Evolutionary conservation across 2,888 invertebrate species (phyloP).

Genomic region (Ptilodon capucinus): DNA sequence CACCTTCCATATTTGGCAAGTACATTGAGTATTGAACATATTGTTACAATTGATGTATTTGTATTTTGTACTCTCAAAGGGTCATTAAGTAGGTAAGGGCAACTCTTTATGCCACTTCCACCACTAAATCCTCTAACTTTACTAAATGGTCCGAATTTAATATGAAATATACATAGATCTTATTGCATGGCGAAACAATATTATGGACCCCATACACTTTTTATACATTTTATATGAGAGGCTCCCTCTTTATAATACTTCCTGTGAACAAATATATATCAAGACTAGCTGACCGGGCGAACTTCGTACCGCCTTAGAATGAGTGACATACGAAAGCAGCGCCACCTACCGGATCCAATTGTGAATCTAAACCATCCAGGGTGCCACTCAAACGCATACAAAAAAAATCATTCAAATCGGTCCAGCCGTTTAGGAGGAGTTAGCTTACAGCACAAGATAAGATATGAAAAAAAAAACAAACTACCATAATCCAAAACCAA

Average conservation of each 20-base stretch:
- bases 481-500: constrained; percentile 67
- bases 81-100: constrained; percentile 48
- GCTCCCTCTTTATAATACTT: constrained; percentile 57
- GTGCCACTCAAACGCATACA: too few species aligned
- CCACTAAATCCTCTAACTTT: constrained; percentile 52
- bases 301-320: too few species aligned
- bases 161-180: constrained; percentile 44
- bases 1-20: constrained; percentile 21
- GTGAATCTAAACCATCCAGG: too few species aligned
- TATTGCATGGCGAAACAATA: constrained; percentile 30
- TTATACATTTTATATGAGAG: constrained; percentile 45
- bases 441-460: too few species aligned
- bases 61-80: constrained; percentile 68
- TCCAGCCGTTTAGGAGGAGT: too few species aligned
- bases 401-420: too few species aligned
- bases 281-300: too few species aligned
- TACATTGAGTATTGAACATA: constrained; percentile 40
- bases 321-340: too few species aligned
- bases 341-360: too few species aligned
- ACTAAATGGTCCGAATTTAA: constrained; percentile 72
- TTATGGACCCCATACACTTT: constrained; percentile 32
- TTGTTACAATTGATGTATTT: constrained; percentile 47
- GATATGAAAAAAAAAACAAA: constrained; percentile 24
- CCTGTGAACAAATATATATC: constrained; percentile 44
- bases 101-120: constrained; percentile 46